Conservation (phyloP, 92 coral and sea anemone species). For the Zoanthus solanderi region DNA sequence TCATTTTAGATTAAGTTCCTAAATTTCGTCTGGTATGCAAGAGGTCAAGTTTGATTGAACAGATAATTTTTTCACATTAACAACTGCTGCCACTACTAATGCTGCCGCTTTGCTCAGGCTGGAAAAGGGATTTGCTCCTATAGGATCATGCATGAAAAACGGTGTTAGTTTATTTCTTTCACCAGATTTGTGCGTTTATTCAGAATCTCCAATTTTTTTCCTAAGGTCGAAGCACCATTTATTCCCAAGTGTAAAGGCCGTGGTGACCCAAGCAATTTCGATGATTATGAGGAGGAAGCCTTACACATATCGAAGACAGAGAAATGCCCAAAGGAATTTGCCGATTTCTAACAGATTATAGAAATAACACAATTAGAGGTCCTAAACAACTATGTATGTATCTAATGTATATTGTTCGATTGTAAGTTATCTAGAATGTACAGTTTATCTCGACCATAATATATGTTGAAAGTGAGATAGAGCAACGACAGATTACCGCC, state of each 20-base stretch:
- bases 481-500: constrained; percentile 5
- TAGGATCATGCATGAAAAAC: no score
- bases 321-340: constrained; percentile 99
- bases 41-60: no score
- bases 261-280: constrained; percentile 99
- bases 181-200: no score
- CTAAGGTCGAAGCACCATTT: constrained; percentile 98
- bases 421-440: constrained; percentile 53
- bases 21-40: no score
- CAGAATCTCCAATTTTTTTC: not conserved
- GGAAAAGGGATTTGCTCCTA: no score
- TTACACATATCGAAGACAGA: constrained; percentile 93
- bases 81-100: no score
- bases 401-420: constrained; percentile 42
- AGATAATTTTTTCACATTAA: no score
- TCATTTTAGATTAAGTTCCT: no score
- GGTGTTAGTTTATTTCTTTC: no score
- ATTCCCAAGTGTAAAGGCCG: constrained; percentile 99
- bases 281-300: constrained; percentile 98
- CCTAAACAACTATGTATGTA: constrained; percentile 38
- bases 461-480: constrained; percentile 44
- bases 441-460: constrained; percentile 50
- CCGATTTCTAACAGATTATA: constrained; percentile 85
- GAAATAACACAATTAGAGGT: constrained; percentile 42
- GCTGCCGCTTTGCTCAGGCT: no score